phyloP scores from a whole-genome alignment of 2,888 invertebrate species.

The Melieria omissa region DNA sequence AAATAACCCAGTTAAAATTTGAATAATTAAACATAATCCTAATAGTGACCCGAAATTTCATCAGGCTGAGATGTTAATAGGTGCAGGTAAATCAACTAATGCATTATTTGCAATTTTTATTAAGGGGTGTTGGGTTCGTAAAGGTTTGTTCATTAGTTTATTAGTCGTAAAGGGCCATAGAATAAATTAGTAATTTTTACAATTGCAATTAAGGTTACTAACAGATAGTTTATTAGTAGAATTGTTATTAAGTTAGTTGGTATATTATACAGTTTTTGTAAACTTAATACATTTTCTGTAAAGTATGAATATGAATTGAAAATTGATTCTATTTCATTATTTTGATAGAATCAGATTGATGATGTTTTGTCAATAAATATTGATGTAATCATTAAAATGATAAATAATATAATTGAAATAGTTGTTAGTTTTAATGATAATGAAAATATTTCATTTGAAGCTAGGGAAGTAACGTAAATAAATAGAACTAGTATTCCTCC shows the following conservation, averaged over 20 bases:
- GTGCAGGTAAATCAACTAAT: neutral
- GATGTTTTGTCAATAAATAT: slow-evolving; percentile 52
- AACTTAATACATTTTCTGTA: slow-evolving; percentile 65
- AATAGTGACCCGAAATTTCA: too few relatives aligned
- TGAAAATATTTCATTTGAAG: slow-evolving; percentile 72
- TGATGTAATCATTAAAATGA: slow-evolving; percentile 43
- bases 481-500: slow-evolving; percentile 75
- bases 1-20: slow-evolving; percentile 62
- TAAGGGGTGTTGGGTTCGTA: neutral
- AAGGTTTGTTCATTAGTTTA: slow-evolving; percentile 1
- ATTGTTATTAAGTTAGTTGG: slow-evolving; percentile 69
- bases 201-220: slow-evolving; percentile 71
- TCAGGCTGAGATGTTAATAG: neutral
- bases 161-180: neutral
- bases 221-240: slow-evolving; percentile 72
- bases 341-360: slow-evolving; percentile 63
- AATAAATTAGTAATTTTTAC: slow-evolving; percentile 41
- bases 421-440: slow-evolving; percentile 58
- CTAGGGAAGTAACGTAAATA: slow-evolving; percentile 74
- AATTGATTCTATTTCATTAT: slow-evolving; percentile 62
- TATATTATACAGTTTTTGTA: slow-evolving; percentile 70
- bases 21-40: too few relatives aligned
- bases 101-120: slow-evolving; percentile 5
- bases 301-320: slow-evolving; percentile 53
- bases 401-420: slow-evolving; percentile 49